Evolutionary conservation across 2,113 vertebrate species (phyloP), one percentile per base, ranked within the genome.

Genomic region (Scomber scombrus): DNA sequence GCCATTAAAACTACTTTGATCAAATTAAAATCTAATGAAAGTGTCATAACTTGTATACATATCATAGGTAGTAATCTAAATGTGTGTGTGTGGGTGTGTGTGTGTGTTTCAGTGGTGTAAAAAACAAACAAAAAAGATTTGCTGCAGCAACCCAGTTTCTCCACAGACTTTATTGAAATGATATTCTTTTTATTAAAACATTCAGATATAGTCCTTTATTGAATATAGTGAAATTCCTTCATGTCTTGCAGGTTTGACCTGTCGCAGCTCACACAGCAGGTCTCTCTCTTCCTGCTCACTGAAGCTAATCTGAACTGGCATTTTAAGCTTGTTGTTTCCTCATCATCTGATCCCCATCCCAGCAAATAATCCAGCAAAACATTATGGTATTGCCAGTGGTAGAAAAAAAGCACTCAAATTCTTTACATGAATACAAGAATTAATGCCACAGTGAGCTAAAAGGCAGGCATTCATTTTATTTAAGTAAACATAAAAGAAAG

Each of bases 261-360:
- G 51, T 26, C n/a, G 29, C 58, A 40, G 51, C 21, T 40, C 18
- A 31, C 58, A 5, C 54, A 73, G 63, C 62, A 34, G 54, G 43
- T 31, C 47, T 71, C 23, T 51, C 29, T 16, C 26, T 34, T 29
- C 19, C 62, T 40, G 52, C 19, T 81, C 34, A 60, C 43, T 60
- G 10, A 47, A 46, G 50, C 61, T 91, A 80, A 90, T 90, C 86
- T 85, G 55, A 47, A 23, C 15, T 23, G 82, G 86, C 34, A 88
- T 86, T 78, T 88, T 87, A 80, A 88, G 66, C 82, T 75, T 55
- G 40, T 76, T 72, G 31, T 75, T 76, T 66, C 65, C 18, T 67
- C 65, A 60, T 7, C 21, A 11, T 68, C 67, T 80, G 55, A 77
- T 58, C 49, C 58, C 63, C 31, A 26, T 58, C n/a, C 23, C 13